Evolutionary conservation across 1,140 invertebrate genomes (phyloP), one percentile per base, ranked within the genome.

Genomic region (Asbolus verrucosus): DNA sequence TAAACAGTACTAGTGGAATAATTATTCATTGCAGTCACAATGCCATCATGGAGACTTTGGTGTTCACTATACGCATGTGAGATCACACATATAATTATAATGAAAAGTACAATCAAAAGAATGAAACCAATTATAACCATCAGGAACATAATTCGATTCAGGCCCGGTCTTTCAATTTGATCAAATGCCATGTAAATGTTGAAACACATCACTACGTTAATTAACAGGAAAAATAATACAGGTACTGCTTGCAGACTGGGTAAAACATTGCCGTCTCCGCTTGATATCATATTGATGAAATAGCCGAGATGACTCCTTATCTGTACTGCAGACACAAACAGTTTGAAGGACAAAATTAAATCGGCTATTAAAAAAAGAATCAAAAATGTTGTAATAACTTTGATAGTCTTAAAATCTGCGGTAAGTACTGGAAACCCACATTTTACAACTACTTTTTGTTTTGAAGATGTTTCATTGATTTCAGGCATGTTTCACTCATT

Each of bases 11-110:
- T 75, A 3, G 38, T 73, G 1, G 71, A 69, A 43, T 81, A 81
- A 65, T 79, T 74, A 11, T 68, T 70, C 78, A 81, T 81, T 5
- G 74, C 74, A 6, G 74, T 69, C 5, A 72, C 73, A 24, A 81
- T 79, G 3, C 77, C 79, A 69, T 81, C 73, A 18, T 80, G 72
- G 1, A 77, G 46, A 6, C 60, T 43, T 62, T 74, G 27, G 65
- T 72, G 72, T 18, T 43, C 21, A 6, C 70, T 66, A 72, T 76
- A 79, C 6, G 73, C 65, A 30, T 80, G 77, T 5, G 60, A 24
- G 13, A 80, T 21, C 2, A 78, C 72, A 19, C 73, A 68, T 14
- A 79, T 67, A 8, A 75, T 65, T 9, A 78, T 36, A 11, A 71
- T 21, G 1, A 77, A 43, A 11, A 75, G 67, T 1, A 74, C 19